A percentile compares a stretch with the other conserved stretches of the same genome.
phyloP scores from a whole-genome alignment of 2,888 invertebrate genomes.

The Tenthredo notha region DNA sequence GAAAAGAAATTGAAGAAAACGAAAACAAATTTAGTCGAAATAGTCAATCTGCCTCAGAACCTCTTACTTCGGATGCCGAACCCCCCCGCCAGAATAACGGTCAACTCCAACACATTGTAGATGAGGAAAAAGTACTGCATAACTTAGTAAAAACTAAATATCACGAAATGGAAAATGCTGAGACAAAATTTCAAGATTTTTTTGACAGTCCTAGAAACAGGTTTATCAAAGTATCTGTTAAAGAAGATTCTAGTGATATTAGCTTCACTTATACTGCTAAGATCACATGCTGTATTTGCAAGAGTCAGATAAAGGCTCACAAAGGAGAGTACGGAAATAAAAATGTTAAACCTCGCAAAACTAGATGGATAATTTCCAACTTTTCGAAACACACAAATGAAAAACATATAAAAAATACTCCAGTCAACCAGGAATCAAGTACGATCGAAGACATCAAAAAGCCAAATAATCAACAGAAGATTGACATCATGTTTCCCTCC shows the following conservation, averaged over 20 bases:
- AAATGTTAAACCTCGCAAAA: not conserved
- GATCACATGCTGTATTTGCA: not conserved
- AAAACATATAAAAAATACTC: not conserved
- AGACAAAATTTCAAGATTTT: not conserved
- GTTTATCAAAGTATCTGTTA: not conserved
- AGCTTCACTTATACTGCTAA: conserved; percentile 3
- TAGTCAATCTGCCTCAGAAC: not conserved
- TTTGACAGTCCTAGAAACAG: conserved; percentile 13
- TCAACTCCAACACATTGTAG: not conserved
- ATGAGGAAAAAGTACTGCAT: conserved; percentile 1
- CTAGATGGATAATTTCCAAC: conserved; percentile 23
- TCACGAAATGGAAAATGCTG: not conserved
- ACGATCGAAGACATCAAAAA: not conserved
- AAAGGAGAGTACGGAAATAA: conserved; percentile 20
- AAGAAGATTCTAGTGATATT: conserved; percentile 1
- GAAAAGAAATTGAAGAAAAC: not conserved
- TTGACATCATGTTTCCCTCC: not conserved
- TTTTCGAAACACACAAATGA: conserved; percentile 3
- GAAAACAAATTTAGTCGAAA: not conserved
- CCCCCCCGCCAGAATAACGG: no score
- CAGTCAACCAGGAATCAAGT: not conserved
- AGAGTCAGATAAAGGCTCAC: not conserved
- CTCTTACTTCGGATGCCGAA: not conserved
- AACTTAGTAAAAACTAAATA: not conserved
- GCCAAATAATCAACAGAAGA: not conserved